These are phyloP conservation scores for Leucopternis melanops DNA, from an alignment of 2,113 vertebrate species.

Conservation along the genomic window DNA sequence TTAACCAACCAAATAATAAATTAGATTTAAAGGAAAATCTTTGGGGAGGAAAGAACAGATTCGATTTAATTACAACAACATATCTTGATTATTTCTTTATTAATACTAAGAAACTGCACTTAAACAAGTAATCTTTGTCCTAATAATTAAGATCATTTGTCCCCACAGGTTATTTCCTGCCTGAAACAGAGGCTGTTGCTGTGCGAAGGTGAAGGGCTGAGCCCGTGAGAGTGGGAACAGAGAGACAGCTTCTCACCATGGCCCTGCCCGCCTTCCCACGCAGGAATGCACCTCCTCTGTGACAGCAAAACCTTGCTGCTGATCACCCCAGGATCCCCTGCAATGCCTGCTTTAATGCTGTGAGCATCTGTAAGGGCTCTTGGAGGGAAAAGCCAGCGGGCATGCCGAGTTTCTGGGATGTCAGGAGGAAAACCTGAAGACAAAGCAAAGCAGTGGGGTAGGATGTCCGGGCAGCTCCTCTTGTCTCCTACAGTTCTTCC, in stretches of 20 bases:
- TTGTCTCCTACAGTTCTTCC: not conserved
- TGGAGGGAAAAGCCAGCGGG: not conserved
- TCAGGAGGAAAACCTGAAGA: not conserved
- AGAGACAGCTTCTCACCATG: not conserved
- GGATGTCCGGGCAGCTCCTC: rapidly evolving
- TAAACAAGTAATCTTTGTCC: constrained; percentile 1
- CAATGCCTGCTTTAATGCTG: not conserved
- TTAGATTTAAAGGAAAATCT: constrained; percentile 15
- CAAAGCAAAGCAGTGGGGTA: not conserved
- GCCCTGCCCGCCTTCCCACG: not conserved
- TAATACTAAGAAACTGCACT: not conserved
- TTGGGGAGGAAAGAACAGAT: not conserved
- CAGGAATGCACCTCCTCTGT: not conserved
- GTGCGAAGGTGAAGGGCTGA: not conserved
- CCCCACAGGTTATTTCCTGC: constrained; percentile 4
- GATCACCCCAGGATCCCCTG: not conserved
- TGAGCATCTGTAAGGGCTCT: not conserved
- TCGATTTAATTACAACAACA: not conserved
- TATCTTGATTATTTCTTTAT: not conserved
- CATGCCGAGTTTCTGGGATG: not conserved
- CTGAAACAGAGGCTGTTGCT: not conserved
- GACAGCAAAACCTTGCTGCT: not conserved
- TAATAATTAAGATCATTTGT: constrained; percentile 24
- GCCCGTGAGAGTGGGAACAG: not conserved
- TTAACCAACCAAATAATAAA: not conserved